These are phyloP conservation scores for Vidua chalybeata DNA, from an alignment of 2,113 vertebrate species.

Conservation along the genomic window DNA sequence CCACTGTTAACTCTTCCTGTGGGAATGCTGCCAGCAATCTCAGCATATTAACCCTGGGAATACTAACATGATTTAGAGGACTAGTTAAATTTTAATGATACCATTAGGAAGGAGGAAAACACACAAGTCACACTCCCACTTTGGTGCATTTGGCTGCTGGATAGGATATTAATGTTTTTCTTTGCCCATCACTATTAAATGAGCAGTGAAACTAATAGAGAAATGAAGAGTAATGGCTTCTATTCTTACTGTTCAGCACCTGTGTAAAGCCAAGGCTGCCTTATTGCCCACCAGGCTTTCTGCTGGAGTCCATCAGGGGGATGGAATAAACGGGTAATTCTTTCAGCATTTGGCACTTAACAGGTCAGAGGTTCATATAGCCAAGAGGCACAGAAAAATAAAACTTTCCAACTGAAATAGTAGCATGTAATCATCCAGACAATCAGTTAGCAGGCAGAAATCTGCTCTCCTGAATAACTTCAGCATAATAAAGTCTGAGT, in stretches of 20 bases:
- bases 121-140: not conserved
- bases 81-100: slow-evolving; percentile 68
- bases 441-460: not conserved
- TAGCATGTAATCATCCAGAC: not conserved
- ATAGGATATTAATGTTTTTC: not conserved
- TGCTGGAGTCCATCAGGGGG: not conserved
- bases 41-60: slow-evolving; percentile 59
- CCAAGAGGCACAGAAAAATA: not conserved
- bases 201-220: not conserved
- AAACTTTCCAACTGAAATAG: not conserved
- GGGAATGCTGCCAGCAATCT: slow-evolving; percentile 46
- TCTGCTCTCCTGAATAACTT: not conserved
- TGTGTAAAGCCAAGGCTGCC: not conserved
- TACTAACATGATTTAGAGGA: slow-evolving; percentile 60
- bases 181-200: not conserved
- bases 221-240: not conserved
- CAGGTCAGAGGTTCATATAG: slow-evolving; percentile 11
- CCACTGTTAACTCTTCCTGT: slow-evolving; percentile 44
- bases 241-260: not conserved
- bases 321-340: not conserved
- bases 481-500: not conserved
- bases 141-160: not conserved
- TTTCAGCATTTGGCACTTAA: not conserved
- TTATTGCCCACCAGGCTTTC: not conserved
- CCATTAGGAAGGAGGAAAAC: slow-evolving; percentile 61